Evolutionary conservation across 2,113 vertebrate species (phyloP).

Genomic region (Megaceryle torquata): DNA sequence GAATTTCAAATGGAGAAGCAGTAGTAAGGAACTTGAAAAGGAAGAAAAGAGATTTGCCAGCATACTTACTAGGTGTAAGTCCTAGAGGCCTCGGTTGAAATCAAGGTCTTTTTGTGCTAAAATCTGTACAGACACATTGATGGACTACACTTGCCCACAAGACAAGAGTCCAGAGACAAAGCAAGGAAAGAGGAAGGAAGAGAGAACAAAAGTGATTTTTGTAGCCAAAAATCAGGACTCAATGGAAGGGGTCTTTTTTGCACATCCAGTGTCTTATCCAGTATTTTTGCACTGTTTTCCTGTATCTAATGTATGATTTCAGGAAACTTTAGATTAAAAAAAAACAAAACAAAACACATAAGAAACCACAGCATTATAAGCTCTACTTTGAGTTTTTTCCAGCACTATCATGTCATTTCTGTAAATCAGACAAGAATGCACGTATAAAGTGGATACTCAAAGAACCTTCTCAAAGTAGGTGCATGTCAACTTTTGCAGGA

Average conservation of each 20-base stretch:
- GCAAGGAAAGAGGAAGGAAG: background rate
- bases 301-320: background rate
- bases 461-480: slow-evolving; percentile 37
- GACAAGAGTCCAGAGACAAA: background rate
- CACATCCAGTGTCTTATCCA: background rate
- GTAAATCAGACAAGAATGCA: background rate
- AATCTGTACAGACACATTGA: slow-evolving; percentile 5
- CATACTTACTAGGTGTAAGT: background rate
- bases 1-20: background rate
- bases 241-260: background rate
- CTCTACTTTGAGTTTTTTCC: background rate
- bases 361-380: background rate
- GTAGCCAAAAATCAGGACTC: background rate
- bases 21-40: background rate
- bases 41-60: background rate
- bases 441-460: background rate
- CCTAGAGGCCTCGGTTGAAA: background rate
- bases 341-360: background rate
- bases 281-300: background rate
- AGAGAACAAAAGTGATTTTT: background rate
- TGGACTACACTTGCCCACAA: background rate
- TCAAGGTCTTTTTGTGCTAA: slow-evolving; percentile 24
- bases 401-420: background rate
- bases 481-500: slow-evolving; percentile 42
- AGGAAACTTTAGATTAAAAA: background rate